Conservation (phyloP, 2,797 vertebrate genomes). For the Xenentodon cancila region DNA sequence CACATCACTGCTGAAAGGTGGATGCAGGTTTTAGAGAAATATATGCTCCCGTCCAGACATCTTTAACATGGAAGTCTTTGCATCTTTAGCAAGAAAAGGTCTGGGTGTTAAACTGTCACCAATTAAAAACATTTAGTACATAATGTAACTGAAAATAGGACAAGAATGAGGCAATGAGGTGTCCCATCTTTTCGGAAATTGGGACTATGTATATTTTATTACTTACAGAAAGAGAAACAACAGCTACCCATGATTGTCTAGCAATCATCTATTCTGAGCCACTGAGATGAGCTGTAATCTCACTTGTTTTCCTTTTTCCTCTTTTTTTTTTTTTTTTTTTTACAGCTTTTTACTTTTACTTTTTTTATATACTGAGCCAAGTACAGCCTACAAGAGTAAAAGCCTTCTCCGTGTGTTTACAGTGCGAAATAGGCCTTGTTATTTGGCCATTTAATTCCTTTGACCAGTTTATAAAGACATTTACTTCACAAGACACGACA, state of each 20-base stretch:
- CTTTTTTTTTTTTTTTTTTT: constrained; percentile 26
- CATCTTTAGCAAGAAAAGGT: too few species aligned
- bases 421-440: constrained; percentile 24
- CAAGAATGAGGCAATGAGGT: too few species aligned
- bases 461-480: constrained; percentile 21
- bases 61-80: too few species aligned
- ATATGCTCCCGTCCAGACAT: too few species aligned
- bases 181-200: background rate
- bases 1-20: too few species aligned
- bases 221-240: background rate
- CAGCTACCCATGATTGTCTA: constrained; percentile 1
- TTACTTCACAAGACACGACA: constrained; percentile 21
- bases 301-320: background rate
- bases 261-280: constrained; percentile 22
- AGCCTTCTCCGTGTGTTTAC: constrained; percentile 36
- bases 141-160: too few species aligned
- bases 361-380: constrained; percentile 10
- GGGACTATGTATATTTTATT: constrained; percentile 17
- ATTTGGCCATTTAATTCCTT: constrained; percentile 17
- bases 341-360: constrained; percentile 26
- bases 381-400: constrained; percentile 1
- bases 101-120: too few species aligned
- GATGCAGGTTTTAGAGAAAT: too few species aligned
- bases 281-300: background rate
- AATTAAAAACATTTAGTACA: too few species aligned